These are phyloP conservation scores for Varanus salvator DNA, from an alignment of 2,113 vertebrate genomes.

Conservation along the genomic window DNA sequence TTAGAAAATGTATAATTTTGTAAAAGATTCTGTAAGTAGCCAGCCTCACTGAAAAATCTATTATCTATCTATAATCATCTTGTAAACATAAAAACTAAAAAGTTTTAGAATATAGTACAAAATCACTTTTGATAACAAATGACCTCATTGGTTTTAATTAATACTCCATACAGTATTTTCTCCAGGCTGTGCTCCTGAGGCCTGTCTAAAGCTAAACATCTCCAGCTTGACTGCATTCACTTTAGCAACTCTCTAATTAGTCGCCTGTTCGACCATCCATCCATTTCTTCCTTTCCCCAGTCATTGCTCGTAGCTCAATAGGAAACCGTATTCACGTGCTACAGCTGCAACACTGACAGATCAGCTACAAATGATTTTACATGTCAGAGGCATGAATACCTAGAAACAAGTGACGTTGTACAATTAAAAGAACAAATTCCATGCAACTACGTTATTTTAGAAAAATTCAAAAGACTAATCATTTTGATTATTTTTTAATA, in stretches of 20 bases:
- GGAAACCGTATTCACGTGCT: constrained; percentile 53
- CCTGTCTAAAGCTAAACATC: constrained; percentile 26
- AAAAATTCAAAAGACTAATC: constrained; percentile 79
- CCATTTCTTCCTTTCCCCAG: constrained; percentile 44
- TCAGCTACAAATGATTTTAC: constrained; percentile 64
- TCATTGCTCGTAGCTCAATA: constrained; percentile 64
- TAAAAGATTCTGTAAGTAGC: neutral
- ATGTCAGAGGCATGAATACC: constrained; percentile 55
- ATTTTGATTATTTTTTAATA: constrained; percentile 86
- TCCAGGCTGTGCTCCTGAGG: constrained; percentile 8
- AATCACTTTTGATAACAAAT: neutral
- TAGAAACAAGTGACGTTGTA: constrained; percentile 53
- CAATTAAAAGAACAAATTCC: constrained; percentile 75
- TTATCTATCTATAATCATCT: neutral
- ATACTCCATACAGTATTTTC: neutral
- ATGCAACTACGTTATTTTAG: constrained; percentile 72
- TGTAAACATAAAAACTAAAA: neutral
- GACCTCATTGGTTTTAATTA: constrained; percentile 24
- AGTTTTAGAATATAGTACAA: neutral
- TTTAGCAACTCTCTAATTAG: constrained; percentile 40
- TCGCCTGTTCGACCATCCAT: constrained; percentile 54
- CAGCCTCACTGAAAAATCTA: neutral
- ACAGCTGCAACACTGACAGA: constrained; percentile 60
- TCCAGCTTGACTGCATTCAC: constrained; percentile 47
- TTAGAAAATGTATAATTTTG: constrained; percentile 3